A percentile compares a stretch with the other conserved stretches of the same genome.
These are phyloP conservation scores for Halichondria panicea DNA, from an alignment of 37 sponge, comb jelly and placozoan genomes.

Conservation along the genomic window DNA sequence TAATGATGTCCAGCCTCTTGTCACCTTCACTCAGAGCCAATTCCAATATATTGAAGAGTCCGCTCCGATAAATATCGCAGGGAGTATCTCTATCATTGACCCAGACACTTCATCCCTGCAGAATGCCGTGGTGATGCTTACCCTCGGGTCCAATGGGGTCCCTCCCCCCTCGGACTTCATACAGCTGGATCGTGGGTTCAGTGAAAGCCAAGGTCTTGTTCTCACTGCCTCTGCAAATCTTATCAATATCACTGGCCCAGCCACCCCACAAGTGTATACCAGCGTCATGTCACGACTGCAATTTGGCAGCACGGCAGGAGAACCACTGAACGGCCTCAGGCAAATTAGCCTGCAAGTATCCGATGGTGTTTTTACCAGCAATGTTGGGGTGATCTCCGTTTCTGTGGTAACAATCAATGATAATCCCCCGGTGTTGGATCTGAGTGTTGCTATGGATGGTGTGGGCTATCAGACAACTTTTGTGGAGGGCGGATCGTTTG, in stretches of 20 bases:
- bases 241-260: slow-evolving; percentile 8
- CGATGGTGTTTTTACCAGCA: slow-evolving; percentile 46
- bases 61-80: slow-evolving; percentile 22
- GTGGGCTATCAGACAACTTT: slow-evolving; percentile 50
- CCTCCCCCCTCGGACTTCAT: slow-evolving; percentile 34
- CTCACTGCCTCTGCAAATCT: slow-evolving; percentile 11
- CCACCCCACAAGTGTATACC: slow-evolving; percentile 1
- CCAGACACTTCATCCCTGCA: slow-evolving; percentile 36
- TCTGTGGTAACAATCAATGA: slow-evolving; percentile 27
- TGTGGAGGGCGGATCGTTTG: slow-evolving; percentile 32
- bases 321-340: slow-evolving; percentile 23
- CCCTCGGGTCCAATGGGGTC: slow-evolving; percentile 6
- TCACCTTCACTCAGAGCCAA: neutral
- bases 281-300: slow-evolving; percentile 14
- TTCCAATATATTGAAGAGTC: slow-evolving; percentile 55
- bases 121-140: slow-evolving; percentile 26
- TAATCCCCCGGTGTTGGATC: slow-evolving; percentile 11
- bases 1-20: slow-evolving; percentile 33
- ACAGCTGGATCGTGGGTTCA: slow-evolving; percentile 10
- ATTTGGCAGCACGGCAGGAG: slow-evolving; percentile 45
- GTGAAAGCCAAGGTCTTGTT: slow-evolving; percentile 20
- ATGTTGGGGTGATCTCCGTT: slow-evolving; percentile 2
- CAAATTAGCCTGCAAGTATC: slow-evolving; percentile 12
- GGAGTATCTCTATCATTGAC: slow-evolving; percentile 35
- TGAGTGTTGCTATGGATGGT: slow-evolving; percentile 7